Base-by-base conservation (phyloP, 2,888 invertebrate genomes). In the Gastrophysa polygoni region DNA sequence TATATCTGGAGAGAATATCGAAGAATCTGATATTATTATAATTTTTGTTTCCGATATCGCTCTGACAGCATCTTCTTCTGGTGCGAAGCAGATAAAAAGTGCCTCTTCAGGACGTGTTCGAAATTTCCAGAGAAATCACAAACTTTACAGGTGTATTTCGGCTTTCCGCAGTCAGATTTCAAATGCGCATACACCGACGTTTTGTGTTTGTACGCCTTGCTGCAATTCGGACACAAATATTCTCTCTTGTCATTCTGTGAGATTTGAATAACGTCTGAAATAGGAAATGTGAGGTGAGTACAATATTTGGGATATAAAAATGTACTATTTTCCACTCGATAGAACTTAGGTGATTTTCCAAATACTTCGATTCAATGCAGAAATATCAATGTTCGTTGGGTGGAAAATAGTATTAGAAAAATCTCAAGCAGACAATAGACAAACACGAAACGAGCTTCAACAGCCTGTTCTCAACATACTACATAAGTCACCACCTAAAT, bases 191-290 rank as follows among this genome's bases (percentile, higher is more conserved):
- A 89, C 52, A 91, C 83, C 11, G 90, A 91, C 57, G 89, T 88
- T 77, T 89, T 90, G 81, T 88, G 87, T 80, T 89, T 89, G 84
- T 93, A 93, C 60, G 87, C 86, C 82, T 92, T 93, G 63, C 88
- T 88, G 79, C 93, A 93, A 66, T 83, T 84, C 66, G 85, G 86
- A 81, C 90, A 90, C 8, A 74, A n/a, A 38, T 14, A 38, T 38
- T 38, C 38, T 38, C 38, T 11, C n/a, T 38, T 38, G 1, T n/a
- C 11, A 11, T 38, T 38, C 2, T 14, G n/a, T n/a, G 14, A 3
- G 14, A 38, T 38, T 14, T 38, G n/a, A n/a, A n/a, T 38, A 4
- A 6, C 4, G 4, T 38, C 38, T 38, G 38, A n/a, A 38, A 38
- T 38, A 4, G 38, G 6, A 38, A 32, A 32, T 1, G 38, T 14